Percentiles rank a stretch among this genome's conserved stretches.
Evolutionary conservation across 2,113 vertebrate species (phyloP).

Genomic region (Rynchops niger): DNA sequence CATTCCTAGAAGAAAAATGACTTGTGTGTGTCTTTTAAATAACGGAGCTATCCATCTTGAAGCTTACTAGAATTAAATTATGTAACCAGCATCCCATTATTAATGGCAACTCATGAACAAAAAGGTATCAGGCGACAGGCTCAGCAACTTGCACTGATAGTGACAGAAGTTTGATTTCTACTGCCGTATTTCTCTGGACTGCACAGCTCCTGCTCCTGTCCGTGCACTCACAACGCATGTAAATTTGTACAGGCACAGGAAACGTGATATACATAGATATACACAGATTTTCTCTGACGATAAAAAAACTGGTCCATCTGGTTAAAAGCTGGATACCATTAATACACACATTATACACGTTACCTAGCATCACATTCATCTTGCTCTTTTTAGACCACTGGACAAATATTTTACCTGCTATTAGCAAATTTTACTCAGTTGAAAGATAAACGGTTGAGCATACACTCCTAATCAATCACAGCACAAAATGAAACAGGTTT

Average conservation of each 20-base stretch:
- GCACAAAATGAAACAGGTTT: background rate
- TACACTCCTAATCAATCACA: background rate
- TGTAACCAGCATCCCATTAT: background rate
- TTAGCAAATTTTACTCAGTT: background rate
- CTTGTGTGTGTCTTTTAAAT: background rate
- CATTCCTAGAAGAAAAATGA: background rate
- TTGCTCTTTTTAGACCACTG: background rate
- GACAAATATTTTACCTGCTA: background rate
- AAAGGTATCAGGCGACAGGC: background rate
- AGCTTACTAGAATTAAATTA: background rate
- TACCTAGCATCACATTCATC: background rate
- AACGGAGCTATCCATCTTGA: background rate
- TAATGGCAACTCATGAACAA: background rate
- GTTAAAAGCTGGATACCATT: background rate
- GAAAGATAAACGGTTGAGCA: background rate
- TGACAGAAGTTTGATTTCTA: background rate
- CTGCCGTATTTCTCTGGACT: background rate
- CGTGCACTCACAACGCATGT: too few species aligned
- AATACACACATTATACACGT: rapidly evolving
- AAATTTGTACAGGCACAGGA: background rate
- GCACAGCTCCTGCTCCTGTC: background rate
- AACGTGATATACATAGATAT: background rate
- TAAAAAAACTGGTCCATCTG: background rate
- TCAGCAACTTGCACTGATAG: background rate
- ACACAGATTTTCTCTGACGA: background rate